Percentiles rank a stretch among this genome's conserved stretches.
Evolutionary conservation across 2,797 vertebrate genomes (phyloP).

Genomic region (Oreochromis grahami): DNA sequence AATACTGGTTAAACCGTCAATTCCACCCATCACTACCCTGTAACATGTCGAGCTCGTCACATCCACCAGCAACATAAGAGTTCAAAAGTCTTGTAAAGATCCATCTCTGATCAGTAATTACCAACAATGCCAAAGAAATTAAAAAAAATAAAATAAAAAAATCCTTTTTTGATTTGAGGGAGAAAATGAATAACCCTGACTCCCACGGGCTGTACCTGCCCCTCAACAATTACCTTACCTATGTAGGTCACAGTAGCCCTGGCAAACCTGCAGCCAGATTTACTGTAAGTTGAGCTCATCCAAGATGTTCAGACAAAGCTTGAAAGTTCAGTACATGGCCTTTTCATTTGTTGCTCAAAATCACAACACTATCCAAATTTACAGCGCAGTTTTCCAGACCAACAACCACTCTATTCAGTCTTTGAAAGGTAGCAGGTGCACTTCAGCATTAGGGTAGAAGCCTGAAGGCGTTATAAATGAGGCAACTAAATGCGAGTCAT

Average conservation of each 20-base stretch:
- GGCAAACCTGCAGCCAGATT: neutral
- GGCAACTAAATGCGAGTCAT: neutral
- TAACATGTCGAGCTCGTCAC: neutral
- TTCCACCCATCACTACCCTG: neutral
- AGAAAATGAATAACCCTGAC: neutral
- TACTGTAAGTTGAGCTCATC: neutral
- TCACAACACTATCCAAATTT: neutral
- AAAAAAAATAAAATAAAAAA: neutral
- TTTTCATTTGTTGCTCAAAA: neutral
- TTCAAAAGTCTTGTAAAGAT: neutral
- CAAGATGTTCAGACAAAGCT: neutral
- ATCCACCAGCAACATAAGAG: neutral
- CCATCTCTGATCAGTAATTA: neutral
- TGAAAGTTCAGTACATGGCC: neutral
- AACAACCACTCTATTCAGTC: neutral
- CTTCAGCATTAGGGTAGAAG: neutral
- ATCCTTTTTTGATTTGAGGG: neutral
- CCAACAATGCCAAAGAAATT: neutral
- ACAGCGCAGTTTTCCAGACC: neutral
- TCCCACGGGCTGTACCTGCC: neutral
- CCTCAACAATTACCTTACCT: neutral
- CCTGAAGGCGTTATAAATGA: neutral
- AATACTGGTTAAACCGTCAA: neutral
- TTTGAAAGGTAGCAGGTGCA: neutral
- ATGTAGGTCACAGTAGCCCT: neutral